These are phyloP conservation scores for Carassius auratus DNA, from an alignment of 2,113 vertebrate genomes.

Conservation along the genomic window DNA sequence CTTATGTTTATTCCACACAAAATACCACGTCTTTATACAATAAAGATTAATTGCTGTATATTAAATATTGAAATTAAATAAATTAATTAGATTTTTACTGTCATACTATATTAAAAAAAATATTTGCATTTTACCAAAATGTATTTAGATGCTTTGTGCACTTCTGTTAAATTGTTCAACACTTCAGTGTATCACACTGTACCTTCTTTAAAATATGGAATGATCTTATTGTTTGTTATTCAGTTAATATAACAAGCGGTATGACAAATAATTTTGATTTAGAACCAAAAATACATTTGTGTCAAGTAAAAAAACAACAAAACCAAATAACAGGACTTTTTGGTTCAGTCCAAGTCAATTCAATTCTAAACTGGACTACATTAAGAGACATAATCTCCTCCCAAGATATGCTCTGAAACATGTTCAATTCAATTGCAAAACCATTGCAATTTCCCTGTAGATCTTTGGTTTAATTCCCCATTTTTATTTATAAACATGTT, in stretches of 20 bases:
- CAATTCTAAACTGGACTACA: background rate
- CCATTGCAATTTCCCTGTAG: background rate
- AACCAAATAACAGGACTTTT: too few species aligned
- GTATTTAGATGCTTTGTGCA: too few species aligned
- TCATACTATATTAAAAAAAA: too few species aligned
- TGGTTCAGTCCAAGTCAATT: too few species aligned
- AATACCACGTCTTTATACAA: too few species aligned
- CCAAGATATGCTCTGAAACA: background rate
- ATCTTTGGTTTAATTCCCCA: background rate
- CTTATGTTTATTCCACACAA: too few species aligned
- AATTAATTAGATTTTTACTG: too few species aligned
- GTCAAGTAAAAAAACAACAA: background rate
- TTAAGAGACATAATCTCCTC: background rate
- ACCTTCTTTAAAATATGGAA: background rate
- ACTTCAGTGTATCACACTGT: background rate
- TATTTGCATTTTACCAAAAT: too few species aligned
- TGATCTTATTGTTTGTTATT: background rate
- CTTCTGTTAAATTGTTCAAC: too few species aligned
- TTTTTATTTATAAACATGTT: constrained; percentile 68
- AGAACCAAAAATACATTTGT: background rate
- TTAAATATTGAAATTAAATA: too few species aligned
- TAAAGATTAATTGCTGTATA: too few species aligned
- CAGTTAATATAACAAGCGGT: background rate
- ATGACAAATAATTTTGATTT: background rate
- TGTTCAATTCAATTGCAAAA: too few species aligned